A percentile compares a stretch with the other conserved stretches of the same genome.
phyloP scores from a whole-genome alignment of 2,113 vertebrate species.

The Hypomesus transpacificus region DNA sequence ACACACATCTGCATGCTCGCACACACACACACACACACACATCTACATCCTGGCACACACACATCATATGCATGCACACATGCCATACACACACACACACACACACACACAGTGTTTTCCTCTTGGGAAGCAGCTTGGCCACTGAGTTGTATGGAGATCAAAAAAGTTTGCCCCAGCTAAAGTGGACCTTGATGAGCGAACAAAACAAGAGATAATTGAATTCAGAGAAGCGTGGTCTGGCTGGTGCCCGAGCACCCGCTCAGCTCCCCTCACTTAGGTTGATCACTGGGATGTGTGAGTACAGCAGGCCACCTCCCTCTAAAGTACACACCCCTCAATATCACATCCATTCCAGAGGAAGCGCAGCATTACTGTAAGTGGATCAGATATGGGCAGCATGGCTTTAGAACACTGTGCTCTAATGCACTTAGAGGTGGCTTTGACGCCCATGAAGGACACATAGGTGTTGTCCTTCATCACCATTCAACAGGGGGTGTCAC shows the following conservation, averaged over 20 bases:
- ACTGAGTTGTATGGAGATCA: constrained; percentile 34
- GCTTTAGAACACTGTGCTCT: constrained; percentile 27
- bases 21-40: too few relatives aligned
- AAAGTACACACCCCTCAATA: neutral
- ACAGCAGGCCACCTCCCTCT: neutral
- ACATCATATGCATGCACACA: too few relatives aligned
- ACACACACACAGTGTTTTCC: too few relatives aligned
- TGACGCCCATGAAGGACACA: constrained; percentile 54
- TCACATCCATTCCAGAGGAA: constrained; percentile 4
- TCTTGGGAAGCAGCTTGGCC: constrained; percentile 50
- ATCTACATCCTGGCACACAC: too few relatives aligned
- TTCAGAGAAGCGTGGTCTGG: constrained; percentile 14
- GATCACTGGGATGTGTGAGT: neutral
- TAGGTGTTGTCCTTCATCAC: constrained; percentile 35
- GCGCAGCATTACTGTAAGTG: neutral
- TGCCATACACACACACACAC: too few relatives aligned
- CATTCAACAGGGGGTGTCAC: constrained; percentile 48
- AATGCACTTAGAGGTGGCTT: constrained; percentile 48
- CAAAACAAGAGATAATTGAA: constrained; percentile 13
- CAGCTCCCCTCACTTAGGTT: neutral
- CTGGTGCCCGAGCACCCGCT: constrained; percentile 12
- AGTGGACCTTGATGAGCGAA: constrained; percentile 43
- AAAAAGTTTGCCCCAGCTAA: constrained; percentile 45
- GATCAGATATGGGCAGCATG: neutral
- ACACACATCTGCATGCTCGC: too few relatives aligned